Percentiles rank a stretch among this genome's conserved stretches.
These are phyloP conservation scores for Mythimna albipuncta DNA, from an alignment of 2,888 invertebrate genomes.

Conservation along the genomic window DNA sequence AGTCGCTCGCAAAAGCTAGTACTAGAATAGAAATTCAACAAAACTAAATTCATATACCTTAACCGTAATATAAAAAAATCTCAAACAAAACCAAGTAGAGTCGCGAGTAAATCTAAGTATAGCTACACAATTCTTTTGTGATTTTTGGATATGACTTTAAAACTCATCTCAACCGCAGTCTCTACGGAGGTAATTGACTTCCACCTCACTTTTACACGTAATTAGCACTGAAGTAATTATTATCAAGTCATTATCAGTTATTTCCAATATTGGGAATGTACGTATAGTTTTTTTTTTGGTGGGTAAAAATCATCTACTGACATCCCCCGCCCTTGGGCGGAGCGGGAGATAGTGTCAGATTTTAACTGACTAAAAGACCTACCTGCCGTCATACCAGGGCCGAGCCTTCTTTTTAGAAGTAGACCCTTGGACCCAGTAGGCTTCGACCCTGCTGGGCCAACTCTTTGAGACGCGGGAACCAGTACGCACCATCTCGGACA, in stretches of 20 bases:
- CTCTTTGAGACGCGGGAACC: too few relatives aligned
- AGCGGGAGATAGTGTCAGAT: too few relatives aligned
- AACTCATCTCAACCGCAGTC: slow-evolving; percentile 39
- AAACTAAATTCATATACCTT: not conserved
- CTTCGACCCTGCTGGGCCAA: too few relatives aligned
- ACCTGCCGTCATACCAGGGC: too few relatives aligned
- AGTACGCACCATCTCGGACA: too few relatives aligned
- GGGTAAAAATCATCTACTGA: too few relatives aligned
- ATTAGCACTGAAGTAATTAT: slow-evolving; percentile 28
- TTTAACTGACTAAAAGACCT: too few relatives aligned
- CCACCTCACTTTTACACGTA: slow-evolving; percentile 24
- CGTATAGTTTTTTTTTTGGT: too few relatives aligned
- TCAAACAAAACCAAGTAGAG: not conserved
- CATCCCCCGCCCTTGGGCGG: too few relatives aligned
- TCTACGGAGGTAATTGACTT: slow-evolving; percentile 27
- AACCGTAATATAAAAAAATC: not conserved
- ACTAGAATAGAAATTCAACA: not conserved
- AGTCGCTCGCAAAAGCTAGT: too few relatives aligned
- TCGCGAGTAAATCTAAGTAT: slow-evolving; percentile 1
- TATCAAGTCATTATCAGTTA: slow-evolving; percentile 14
- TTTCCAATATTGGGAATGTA: not conserved
- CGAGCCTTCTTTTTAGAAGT: too few relatives aligned
- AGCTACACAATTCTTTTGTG: slow-evolving; percentile 28
- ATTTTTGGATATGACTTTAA: slow-evolving; percentile 21
- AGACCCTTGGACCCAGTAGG: too few relatives aligned